Conservation (phyloP, 2,888 invertebrate species). For the Pogonocherus hispidulus region DNA sequence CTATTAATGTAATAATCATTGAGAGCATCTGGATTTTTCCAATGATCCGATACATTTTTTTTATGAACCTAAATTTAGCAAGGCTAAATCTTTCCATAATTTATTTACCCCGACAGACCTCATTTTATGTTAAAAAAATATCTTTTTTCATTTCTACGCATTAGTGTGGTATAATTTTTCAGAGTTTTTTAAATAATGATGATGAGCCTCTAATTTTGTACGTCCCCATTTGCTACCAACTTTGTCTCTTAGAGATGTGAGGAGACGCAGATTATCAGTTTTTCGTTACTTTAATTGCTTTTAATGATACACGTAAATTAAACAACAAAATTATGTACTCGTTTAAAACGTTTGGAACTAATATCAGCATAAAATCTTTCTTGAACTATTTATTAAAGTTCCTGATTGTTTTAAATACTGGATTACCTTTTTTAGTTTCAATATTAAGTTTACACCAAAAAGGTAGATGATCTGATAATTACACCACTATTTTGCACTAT, state of each 20-base stretch:
- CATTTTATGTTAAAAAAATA: neutral
- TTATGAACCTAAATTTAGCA: neutral
- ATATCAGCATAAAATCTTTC: constrained; percentile 7
- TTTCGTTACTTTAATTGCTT: constrained; percentile 1
- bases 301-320: neutral
- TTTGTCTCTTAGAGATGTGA: constrained; percentile 7
- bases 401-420: constrained; percentile 8
- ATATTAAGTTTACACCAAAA: neutral
- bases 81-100: neutral
- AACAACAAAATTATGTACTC: neutral
- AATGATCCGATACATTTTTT: neutral
- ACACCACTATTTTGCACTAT: neutral
- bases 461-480: too few species aligned
- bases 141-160: neutral
- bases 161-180: neutral
- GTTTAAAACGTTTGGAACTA: neutral
- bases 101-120: neutral
- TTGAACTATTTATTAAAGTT: neutral
- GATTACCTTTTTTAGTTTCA: neutral
- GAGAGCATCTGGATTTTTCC: neutral
- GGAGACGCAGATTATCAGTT: constrained; percentile 5
- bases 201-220: neutral
- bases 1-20: too few species aligned
- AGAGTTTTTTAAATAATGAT: constrained; percentile 2
- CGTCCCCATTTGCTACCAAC: neutral